Conservation (phyloP, 2,797 vertebrate species). For the Sebastes minor region DNA sequence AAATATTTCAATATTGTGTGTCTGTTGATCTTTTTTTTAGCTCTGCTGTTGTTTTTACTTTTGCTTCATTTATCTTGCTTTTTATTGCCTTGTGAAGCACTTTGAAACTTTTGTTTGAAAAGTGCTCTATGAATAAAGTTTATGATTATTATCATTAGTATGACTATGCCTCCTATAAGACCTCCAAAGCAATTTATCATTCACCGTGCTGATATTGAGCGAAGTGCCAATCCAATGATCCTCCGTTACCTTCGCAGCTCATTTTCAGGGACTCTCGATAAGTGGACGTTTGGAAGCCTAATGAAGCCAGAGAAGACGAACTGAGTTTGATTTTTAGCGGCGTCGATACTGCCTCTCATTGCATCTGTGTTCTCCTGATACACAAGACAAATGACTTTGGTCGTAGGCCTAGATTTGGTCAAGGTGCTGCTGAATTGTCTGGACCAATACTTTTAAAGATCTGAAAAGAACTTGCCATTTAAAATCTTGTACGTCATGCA, state of each 20-base stretch:
- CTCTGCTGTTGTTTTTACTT: background rate
- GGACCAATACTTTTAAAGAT: background rate
- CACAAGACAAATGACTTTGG: conserved; percentile 24
- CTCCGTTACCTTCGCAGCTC: conserved; percentile 62
- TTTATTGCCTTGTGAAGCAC: background rate
- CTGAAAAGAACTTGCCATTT: background rate
- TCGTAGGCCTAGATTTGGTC: background rate
- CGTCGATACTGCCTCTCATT: conserved; percentile 8
- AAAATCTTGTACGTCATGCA: background rate
- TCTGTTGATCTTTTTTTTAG: too few species aligned
- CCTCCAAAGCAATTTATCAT: conserved; percentile 66
- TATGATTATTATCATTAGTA: background rate
- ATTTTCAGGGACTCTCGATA: conserved; percentile 68
- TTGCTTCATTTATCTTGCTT: background rate
- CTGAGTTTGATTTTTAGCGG: conserved; percentile 34
- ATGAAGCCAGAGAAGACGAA: conserved; percentile 37
- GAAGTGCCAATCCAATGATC: conserved; percentile 72
- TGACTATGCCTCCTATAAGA: conserved; percentile 10
- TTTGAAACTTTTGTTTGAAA: background rate
- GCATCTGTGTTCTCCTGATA: background rate
- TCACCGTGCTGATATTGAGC: conserved; percentile 65
- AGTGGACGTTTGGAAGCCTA: conserved; percentile 38
- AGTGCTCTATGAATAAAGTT: background rate
- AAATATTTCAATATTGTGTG: too few species aligned
- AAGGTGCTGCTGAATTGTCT: background rate